Evolutionary conservation across 2,113 vertebrate genomes (phyloP), one percentile per base, ranked within the genome.

Genomic region (Etia nguti): DNA sequence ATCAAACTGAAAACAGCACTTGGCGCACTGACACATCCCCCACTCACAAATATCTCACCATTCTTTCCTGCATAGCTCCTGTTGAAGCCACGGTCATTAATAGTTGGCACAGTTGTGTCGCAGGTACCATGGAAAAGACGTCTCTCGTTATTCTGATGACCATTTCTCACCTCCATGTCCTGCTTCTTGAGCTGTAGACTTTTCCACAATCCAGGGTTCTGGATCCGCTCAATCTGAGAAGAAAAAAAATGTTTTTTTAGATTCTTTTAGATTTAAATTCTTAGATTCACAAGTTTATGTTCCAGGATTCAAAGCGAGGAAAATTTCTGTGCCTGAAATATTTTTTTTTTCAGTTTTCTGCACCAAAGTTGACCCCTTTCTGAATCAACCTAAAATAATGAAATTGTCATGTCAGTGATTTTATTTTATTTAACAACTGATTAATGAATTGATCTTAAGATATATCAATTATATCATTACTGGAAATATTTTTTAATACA

Each of bases 41-140:
- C 55, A 57, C 26, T 10, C 36, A 24, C 2, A 9, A n/a, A 52
- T 2, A 4, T 70, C 88, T 94, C 88, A 97, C 96, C 96, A 31
- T 96, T 96, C 86, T 89, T 91, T 50, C 96, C 96, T 50, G 96
- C 96, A 4, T 93, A 96, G 82, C 95, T 96, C 65, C 96, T 93
- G 92, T 97, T 96, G 88, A 97, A 97, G 36, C 96, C 96, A 5
- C 29, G 20, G 4, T 91, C 31, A 15, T 95, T 96, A 68, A 97
- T 95, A 16, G 13, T 4, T 2, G 8, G 1, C 5, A 95, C 46
- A 0, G 93, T 94, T 7, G 26, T 10, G 5, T 92, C 18, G 16
- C 68, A 81, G 60, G 95, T 96, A 81, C 96, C 96, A n/a, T 97
- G 96, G 88, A 97, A 97, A 38, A 97, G 94, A 10, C 15, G 88